These are phyloP conservation scores for Panurus biarmicus DNA, from an alignment of 2,113 vertebrate genomes.

Conservation along the genomic window DNA sequence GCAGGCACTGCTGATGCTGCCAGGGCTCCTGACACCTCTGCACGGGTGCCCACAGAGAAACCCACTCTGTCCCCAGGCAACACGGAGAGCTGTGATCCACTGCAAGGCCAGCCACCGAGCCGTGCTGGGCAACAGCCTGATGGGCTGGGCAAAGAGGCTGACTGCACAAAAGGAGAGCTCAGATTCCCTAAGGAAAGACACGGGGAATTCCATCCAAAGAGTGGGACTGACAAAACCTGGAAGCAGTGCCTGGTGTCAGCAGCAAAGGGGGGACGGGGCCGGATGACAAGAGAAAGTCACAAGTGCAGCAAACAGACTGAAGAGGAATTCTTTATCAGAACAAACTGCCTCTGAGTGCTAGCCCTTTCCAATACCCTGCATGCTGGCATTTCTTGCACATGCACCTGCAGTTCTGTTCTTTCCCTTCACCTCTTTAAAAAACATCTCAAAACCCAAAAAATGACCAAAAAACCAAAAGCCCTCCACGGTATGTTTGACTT, in stretches of 20 bases:
- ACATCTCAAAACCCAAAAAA: background rate
- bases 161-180: background rate
- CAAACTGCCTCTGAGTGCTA: background rate
- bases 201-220: background rate
- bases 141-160: background rate
- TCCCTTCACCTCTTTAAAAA: background rate
- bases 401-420: background rate
- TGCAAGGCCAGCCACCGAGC: rapidly evolving
- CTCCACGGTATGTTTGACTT: background rate
- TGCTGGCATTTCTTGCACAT: background rate
- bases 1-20: background rate
- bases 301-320: background rate
- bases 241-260: background rate
- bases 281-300: background rate
- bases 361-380: background rate
- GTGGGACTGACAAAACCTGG: background rate
- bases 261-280: background rate
- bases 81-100: background rate
- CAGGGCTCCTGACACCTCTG: background rate
- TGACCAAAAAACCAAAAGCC: rapidly evolving
- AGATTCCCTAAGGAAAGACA: background rate
- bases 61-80: background rate
- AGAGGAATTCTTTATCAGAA: background rate
- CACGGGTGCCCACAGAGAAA: background rate
- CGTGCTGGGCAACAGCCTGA: background rate